Evolutionary conservation across 2,797 vertebrate species (phyloP).

Genomic region (Rallus crepitans): DNA sequence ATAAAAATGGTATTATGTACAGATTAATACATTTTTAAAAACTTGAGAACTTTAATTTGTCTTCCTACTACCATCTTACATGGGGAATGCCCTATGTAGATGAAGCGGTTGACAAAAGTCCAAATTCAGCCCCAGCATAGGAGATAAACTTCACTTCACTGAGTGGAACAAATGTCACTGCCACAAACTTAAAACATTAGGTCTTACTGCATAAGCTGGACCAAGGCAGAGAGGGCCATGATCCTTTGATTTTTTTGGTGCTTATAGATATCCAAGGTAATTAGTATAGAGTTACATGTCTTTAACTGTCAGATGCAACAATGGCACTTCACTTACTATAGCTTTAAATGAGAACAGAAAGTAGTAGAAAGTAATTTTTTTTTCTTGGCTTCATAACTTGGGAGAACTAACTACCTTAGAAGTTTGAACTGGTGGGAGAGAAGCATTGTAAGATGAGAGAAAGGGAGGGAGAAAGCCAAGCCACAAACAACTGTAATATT

Average conservation of each 20-base stretch:
- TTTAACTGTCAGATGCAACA: neutral
- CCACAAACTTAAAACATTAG: neutral
- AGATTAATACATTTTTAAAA: neutral
- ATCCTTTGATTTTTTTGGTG: neutral
- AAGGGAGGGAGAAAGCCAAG: slow-evolving; percentile 55
- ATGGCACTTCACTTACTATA: neutral
- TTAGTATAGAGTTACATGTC: neutral
- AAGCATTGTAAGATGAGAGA: slow-evolving; percentile 38
- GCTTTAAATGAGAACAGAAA: neutral
- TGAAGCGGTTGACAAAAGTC: neutral
- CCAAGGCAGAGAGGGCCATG: neutral
- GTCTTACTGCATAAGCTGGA: neutral
- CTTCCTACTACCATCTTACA: neutral
- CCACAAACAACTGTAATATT: slow-evolving; percentile 64
- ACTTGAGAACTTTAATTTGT: neutral
- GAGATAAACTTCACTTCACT: neutral
- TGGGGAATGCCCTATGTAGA: neutral
- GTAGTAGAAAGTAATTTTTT: neutral
- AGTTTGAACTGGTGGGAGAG: slow-evolving; percentile 46
- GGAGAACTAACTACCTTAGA: slow-evolving; percentile 32
- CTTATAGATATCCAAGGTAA: neutral
- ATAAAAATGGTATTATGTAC: neutral
- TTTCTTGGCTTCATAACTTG: neutral
- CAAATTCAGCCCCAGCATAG: neutral
- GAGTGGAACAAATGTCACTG: neutral